These are phyloP conservation scores for Metopolophium dirhodum DNA, from an alignment of 1,140 invertebrate genomes.

Conservation along the genomic window DNA sequence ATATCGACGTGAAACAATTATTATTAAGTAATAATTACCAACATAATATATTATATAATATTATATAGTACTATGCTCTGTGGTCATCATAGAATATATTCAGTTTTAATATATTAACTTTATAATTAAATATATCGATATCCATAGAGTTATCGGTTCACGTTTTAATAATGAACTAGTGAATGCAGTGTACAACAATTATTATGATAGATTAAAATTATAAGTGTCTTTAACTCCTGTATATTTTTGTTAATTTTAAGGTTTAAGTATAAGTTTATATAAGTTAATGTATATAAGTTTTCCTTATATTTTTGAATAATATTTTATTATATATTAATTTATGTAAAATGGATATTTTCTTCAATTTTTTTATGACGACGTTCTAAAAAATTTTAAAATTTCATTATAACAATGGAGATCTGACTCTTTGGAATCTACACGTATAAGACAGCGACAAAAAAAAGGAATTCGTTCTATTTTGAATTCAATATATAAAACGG, in stretches of 20 bases:
- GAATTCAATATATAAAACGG: neutral
- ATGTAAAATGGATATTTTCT: neutral
- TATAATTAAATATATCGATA: neutral
- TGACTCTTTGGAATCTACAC: neutral
- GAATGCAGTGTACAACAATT: neutral
- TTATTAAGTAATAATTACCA: no score
- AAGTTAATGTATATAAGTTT: no score
- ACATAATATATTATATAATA: no score
- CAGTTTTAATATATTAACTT: neutral
- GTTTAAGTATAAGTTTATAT: no score
- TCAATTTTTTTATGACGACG: no score
- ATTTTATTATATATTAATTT: neutral
- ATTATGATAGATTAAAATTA: neutral
- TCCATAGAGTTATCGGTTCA: neutral
- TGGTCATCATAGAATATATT: neutral
- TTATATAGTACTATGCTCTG: neutral
- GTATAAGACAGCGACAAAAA: neutral
- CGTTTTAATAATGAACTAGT: no score
- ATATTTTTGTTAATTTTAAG: neutral
- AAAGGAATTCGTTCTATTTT: neutral
- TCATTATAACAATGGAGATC: neutral
- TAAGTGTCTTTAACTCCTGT: neutral
- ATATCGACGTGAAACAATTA: neutral
- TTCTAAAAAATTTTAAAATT: neutral
- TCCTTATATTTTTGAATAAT: neutral